Evolutionary conservation across 2,113 vertebrate species (phyloP).

Genomic region (Tricholaema leucomelas): DNA sequence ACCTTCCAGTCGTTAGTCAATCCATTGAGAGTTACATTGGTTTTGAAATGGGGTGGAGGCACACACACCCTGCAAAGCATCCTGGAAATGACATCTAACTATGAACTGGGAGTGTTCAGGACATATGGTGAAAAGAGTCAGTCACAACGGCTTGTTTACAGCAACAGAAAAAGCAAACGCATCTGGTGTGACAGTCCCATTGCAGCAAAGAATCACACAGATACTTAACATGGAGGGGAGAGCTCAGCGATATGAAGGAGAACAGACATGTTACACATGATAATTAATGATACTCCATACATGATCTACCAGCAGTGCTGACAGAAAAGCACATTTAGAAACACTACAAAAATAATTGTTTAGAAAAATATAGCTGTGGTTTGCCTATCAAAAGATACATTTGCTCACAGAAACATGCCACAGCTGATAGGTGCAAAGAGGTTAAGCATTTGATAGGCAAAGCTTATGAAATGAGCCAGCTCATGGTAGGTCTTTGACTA

Average conservation of each 20-base stretch:
- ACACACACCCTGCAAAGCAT: conserved; percentile 56
- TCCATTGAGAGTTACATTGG: conserved; percentile 42
- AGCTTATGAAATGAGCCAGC: background rate
- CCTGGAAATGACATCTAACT: conserved; percentile 58
- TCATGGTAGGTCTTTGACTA: background rate
- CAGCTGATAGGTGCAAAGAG: background rate
- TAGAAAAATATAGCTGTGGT: background rate
- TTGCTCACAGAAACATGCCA: background rate
- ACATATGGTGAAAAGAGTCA: conserved; percentile 43
- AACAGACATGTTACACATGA: background rate
- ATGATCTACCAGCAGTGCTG: background rate
- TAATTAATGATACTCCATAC: background rate
- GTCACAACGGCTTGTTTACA: conserved; percentile 68
- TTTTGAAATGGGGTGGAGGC: conserved; percentile 70
- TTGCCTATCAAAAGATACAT: background rate
- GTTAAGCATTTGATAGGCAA: background rate
- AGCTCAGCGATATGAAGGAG: background rate
- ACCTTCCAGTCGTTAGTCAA: conserved; percentile 62
- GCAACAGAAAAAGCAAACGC: conserved; percentile 22
- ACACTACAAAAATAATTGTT: background rate
- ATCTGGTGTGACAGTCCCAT: background rate
- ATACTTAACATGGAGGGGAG: background rate
- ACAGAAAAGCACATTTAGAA: background rate
- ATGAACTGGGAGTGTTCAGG: conserved; percentile 57
- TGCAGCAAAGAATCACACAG: background rate